Conservation (phyloP, 2,888 invertebrate species). For the Hermodice carunculata region DNA sequence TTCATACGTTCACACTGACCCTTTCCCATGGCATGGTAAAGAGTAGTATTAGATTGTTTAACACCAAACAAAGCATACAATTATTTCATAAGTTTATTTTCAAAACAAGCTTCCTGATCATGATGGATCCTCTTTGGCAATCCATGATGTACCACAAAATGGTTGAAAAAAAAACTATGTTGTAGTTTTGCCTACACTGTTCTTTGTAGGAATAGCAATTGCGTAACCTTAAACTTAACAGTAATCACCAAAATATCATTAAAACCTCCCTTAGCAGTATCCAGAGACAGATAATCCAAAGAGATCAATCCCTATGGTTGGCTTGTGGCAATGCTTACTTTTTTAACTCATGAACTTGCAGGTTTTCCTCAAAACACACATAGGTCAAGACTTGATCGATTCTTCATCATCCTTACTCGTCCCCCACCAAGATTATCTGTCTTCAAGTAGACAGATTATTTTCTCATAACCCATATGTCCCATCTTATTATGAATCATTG, state of each 20-base stretch:
- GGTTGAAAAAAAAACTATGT: conserved; percentile 31
- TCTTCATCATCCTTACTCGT: too few relatives aligned
- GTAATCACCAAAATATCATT: conserved; percentile 36
- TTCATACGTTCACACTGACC: too few relatives aligned
- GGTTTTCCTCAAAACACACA: too few relatives aligned
- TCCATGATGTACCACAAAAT: conserved; percentile 32
- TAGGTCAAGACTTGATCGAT: too few relatives aligned
- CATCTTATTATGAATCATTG: too few relatives aligned
- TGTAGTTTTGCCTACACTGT: conserved; percentile 29
- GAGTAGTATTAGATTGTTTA: conserved; percentile 5
- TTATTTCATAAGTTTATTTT: neutral
- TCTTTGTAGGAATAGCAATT: conserved; percentile 25
- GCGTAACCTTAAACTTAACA: conserved; percentile 35
- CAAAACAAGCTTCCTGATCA: conserved; percentile 12
- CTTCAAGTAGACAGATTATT: too few relatives aligned
- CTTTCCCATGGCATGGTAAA: conserved; percentile 36
- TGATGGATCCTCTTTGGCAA: conserved; percentile 10
- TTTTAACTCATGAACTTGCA: too few relatives aligned
- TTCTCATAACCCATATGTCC: too few relatives aligned
- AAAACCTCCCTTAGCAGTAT: conserved; percentile 22
- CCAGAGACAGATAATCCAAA: conserved; percentile 30
- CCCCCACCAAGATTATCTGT: too few relatives aligned
- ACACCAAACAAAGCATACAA: neutral
- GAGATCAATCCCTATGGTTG: conserved; percentile 31
- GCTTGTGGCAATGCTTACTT: conserved; percentile 10